phyloP scores from a whole-genome alignment of 2,888 invertebrate genomes.

The Ophion ellenae region DNA sequence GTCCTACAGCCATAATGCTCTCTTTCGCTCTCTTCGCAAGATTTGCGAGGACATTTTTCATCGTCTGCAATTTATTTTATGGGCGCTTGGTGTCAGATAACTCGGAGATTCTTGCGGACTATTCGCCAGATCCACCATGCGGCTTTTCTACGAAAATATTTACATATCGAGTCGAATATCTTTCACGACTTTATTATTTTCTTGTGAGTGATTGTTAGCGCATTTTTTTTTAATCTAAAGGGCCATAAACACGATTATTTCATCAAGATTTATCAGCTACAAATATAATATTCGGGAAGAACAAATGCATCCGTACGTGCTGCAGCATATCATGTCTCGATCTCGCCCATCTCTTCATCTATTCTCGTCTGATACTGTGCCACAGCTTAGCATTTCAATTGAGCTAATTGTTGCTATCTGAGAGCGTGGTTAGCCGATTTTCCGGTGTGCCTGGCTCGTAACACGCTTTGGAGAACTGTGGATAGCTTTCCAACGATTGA shows the following conservation, averaged over 20 bases:
- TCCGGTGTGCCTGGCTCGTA: conserved; percentile 18
- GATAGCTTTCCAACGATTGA: conserved; percentile 36
- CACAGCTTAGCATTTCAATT: conserved; percentile 59
- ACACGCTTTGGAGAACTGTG: conserved; percentile 43
- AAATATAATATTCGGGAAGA: conserved; percentile 47
- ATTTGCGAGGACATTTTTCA: conserved; percentile 38
- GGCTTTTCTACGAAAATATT: background rate
- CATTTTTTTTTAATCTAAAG: background rate
- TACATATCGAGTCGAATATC: background rate
- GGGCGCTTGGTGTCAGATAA: conserved; percentile 11
- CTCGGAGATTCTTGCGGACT: background rate
- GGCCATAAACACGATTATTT: background rate
- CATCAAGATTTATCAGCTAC: conserved; percentile 19
- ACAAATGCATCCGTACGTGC: conserved; percentile 35
- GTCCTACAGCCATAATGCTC: background rate
- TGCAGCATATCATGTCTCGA: background rate
- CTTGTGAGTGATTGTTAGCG: background rate
- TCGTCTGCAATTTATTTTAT: conserved; percentile 53
- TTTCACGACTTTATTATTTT: background rate
- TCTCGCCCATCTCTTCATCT: background rate
- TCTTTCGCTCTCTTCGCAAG: background rate
- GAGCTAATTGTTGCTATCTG: conserved; percentile 47
- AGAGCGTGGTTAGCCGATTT: background rate
- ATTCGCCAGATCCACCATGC: background rate
- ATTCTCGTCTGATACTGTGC: conserved; percentile 14